These are phyloP conservation scores for Calyptomena viridis DNA, from an alignment of 2,113 vertebrate species.

Conservation along the genomic window DNA sequence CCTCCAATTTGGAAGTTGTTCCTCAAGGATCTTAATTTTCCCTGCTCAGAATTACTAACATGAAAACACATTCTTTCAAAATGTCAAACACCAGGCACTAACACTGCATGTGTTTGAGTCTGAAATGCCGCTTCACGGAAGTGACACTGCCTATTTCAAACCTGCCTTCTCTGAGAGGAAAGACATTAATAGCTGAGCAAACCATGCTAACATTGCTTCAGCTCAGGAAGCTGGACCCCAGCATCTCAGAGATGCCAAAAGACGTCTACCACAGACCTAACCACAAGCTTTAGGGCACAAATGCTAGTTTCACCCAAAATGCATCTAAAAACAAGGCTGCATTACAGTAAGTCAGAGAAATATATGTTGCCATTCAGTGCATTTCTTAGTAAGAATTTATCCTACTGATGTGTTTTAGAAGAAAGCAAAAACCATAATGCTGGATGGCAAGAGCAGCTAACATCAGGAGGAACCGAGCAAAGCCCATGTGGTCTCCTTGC, in stretches of 20 bases:
- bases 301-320: neutral
- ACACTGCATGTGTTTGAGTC: neutral
- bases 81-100: neutral
- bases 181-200: neutral
- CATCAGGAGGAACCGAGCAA: neutral
- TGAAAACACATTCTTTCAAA: neutral
- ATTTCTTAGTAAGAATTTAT: neutral
- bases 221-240: neutral
- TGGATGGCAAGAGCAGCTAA: neutral
- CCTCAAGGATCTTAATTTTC: neutral
- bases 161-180: neutral
- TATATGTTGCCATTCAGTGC: accelerated
- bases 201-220: neutral
- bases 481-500: accelerated
- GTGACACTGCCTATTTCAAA: neutral
- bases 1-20: neutral
- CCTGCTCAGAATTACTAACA: neutral
- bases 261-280: neutral
- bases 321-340: neutral
- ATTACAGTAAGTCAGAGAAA: neutral
- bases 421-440: neutral
- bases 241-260: neutral
- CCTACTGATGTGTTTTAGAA: neutral
- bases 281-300: neutral
- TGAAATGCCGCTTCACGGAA: accelerated